Conservation (phyloP, 2,797 vertebrate species). For the Spinibarbus caldwelli region DNA sequence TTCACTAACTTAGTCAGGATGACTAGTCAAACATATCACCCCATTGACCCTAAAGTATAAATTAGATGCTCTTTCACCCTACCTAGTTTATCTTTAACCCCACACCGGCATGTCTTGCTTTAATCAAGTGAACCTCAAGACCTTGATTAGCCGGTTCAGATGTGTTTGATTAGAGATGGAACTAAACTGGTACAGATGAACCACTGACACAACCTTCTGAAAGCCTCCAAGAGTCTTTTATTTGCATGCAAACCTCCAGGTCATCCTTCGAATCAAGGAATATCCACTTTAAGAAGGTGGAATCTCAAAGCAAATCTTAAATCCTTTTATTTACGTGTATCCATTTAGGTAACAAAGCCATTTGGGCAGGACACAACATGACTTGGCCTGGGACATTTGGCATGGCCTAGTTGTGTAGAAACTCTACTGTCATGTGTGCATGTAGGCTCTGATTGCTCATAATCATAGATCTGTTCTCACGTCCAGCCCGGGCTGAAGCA, state of each 20-base stretch:
- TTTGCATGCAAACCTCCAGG: conserved; percentile 15
- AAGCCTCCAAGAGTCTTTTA: neutral
- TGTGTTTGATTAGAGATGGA: conserved; percentile 38
- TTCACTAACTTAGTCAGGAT: neutral
- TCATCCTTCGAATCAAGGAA: conserved; percentile 7
- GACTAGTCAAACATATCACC: neutral
- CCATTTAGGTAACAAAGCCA: neutral
- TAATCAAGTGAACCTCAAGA: neutral
- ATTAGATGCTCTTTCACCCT: neutral
- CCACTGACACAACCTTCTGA: conserved; percentile 3
- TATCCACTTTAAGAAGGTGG: neutral
- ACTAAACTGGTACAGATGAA: conserved; percentile 32
- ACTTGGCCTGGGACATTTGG: conserved; percentile 8
- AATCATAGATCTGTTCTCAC: conserved; percentile 19
- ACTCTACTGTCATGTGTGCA: neutral
- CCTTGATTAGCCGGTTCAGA: conserved; percentile 17
- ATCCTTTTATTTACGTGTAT: conserved; percentile 20
- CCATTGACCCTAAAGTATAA: neutral
- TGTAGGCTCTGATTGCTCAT: neutral
- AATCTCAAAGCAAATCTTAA: conserved; percentile 30
- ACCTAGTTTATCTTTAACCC: neutral
- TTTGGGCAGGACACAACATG: neutral
- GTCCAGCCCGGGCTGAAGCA: conserved; percentile 5
- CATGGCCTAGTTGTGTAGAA: neutral
- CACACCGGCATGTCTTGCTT: neutral